Base-by-base conservation (phyloP, 2,888 invertebrate genomes). In the Sarcophaga caerulescens region DNA sequence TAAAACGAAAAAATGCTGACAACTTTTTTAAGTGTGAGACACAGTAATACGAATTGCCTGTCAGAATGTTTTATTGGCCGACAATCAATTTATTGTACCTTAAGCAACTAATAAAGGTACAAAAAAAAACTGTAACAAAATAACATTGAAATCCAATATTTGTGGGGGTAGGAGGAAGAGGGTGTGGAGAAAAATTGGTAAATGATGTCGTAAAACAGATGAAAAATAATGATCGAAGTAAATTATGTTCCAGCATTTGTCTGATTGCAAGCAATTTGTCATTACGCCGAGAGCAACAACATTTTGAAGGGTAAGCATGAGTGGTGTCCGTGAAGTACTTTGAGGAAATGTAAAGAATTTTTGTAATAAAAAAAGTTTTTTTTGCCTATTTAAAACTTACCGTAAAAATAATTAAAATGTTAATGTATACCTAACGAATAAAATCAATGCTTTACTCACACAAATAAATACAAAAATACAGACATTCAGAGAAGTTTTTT, bases 51-150 rank as follows among this genome's bases (percentile, higher is more conserved):
- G 91, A 91, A 90, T 90, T 90, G 88, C 89, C 89, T 89, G 89
- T 91, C 91, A 90, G 90, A 90, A 90, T 91, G 90, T 89, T 91
- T 91, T 91, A 91, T 90, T 91, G 90, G 89, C 89, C 85, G 84
- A 88, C 90, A 90, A 91, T 91, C 83, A 85, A 85, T 85, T 76
- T 74, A 77, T 69, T 79, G 59, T 52, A 71, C 71, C 70, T 75
- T 80, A 47, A 80, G 75, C 70, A 84, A 70, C 79, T 70, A 80
- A 80, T 85, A 84, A 77, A 81, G 44, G 81, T 57, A 23, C 25
- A 62, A 47, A 44, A 47, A 14, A 35, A 35, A 6, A 6, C 35
- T 35, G 35, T 1, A 0, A 35, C 35, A 6, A 47, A 47, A 47
- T 47, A 47, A 47, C 11, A 14, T 47, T 47, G 47, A 47, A 47